Base-by-base conservation (phyloP, 2,888 invertebrate genomes). In the Darwinula stevensoni region DNA sequence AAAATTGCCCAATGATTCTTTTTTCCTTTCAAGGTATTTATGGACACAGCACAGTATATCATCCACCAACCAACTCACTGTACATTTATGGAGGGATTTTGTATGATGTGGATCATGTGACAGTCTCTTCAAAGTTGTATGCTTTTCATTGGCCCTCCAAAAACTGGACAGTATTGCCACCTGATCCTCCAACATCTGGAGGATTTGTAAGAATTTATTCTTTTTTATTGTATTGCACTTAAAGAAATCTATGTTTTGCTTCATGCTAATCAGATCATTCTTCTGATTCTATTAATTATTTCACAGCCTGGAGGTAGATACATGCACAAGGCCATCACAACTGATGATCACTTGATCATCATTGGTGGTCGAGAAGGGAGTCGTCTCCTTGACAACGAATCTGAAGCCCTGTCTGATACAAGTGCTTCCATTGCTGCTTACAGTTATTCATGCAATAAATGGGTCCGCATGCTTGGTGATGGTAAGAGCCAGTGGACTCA, bases 71-170 rank as follows among this genome's bases (percentile, higher is more conserved):
- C 0, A 68, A 76, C 41, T 71, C 74, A 42, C 61, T 88, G 35
- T 88, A 84, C 44, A 61, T 88, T 1, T 86, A 75, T 47, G 88
- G 88, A 4, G 88, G 88, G 4, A 67, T 73, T 40, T 54, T 69
- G 3, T 75, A 71, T 42, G 59, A 63, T 1, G 62, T 68, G 31
- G 69, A 75, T 39, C 53, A 58, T 33, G 66, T 67, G n/a, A 56
- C 56, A 17, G 56, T 72, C 27, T 74, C 76, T 0, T 68, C 69
- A 43, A 68, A 67, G 45, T 52, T 84, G 1, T 80, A 70, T 43
- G 67, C 71, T 1, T 57, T 82, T 29, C 70, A 76, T 48, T 61
- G 66, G 45, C 65, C 66, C n/a, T 65, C 65, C 1, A 63, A 64
- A 40, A 63, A 60, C 27, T 84, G 82, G 82, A 73, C 71, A 2